Evolutionary conservation across 2,888 invertebrate genomes (phyloP).

Genomic region (Caradrina kadenii): DNA sequence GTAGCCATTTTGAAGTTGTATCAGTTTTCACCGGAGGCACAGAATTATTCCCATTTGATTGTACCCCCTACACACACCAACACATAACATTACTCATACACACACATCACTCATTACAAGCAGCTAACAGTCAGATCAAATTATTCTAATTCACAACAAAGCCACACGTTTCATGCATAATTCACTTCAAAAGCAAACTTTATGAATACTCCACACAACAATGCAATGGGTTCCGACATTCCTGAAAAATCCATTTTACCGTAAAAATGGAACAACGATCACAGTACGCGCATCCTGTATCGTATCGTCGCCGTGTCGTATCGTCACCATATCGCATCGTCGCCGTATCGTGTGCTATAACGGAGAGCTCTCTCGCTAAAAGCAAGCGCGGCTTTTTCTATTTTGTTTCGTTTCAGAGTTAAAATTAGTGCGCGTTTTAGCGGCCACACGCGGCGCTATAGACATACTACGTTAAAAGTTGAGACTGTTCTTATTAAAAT

Average conservation of each 20-base stretch:
- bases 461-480: slow-evolving; percentile 41
- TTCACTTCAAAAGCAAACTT: slow-evolving; percentile 47
- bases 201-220: slow-evolving; percentile 48
- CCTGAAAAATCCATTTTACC: slow-evolving; percentile 47
- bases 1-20: no score
- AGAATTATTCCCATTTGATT: slow-evolving; percentile 3
- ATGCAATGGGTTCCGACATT: slow-evolving; percentile 38
- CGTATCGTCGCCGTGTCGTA: slow-evolving; percentile 17
- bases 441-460: slow-evolving; percentile 43
- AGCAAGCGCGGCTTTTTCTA: slow-evolving; percentile 70
- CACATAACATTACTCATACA: slow-evolving; percentile 11
- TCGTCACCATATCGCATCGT: slow-evolving; percentile 40
- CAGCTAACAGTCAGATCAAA: slow-evolving; percentile 40
- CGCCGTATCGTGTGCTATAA: slow-evolving; percentile 57
- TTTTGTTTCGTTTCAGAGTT: slow-evolving; percentile 68
- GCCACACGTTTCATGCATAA: slow-evolving; percentile 48
- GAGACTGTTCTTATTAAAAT: slow-evolving; percentile 39
- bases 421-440: slow-evolving; percentile 71
- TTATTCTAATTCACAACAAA: slow-evolving; percentile 53
- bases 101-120: slow-evolving; percentile 23
- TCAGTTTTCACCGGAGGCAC: no score
- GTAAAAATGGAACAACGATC: slow-evolving; percentile 26
- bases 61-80: slow-evolving; percentile 10
- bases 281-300: background rate
- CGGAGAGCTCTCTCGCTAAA: slow-evolving; percentile 68